Evolutionary conservation across 2,113 vertebrate genomes (phyloP).

Genomic region (Charadrius vociferus): DNA sequence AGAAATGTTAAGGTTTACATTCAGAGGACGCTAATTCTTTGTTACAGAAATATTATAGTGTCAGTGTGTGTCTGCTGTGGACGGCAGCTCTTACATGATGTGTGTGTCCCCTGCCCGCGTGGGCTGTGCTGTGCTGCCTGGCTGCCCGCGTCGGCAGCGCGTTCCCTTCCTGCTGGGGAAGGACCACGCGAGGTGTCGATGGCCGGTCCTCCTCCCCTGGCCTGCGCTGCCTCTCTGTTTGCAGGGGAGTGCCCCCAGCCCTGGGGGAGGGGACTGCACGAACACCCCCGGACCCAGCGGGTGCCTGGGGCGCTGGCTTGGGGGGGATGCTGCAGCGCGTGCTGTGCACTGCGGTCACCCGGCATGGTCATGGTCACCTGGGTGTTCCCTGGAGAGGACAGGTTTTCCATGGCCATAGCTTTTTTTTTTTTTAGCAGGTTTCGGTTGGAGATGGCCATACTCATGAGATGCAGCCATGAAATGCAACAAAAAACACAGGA

Average conservation of each 20-base stretch:
- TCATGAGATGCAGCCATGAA: neutral
- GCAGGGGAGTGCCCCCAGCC: neutral
- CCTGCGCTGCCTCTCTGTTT: neutral
- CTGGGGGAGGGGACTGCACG: neutral
- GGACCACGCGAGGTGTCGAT: neutral
- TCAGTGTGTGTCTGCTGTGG: neutral
- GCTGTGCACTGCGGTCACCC: neutral
- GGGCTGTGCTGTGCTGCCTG: too few species aligned
- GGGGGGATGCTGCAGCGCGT: neutral
- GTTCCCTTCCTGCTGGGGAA: neutral
- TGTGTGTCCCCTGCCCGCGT: neutral
- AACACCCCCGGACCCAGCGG: accelerated
- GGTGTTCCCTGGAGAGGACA: neutral
- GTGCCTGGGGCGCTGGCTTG: accelerated
- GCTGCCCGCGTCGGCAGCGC: accelerated
- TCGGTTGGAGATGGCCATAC: neutral
- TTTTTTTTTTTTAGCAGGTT: neutral
- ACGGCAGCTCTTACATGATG: neutral
- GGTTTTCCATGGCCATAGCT: neutral
- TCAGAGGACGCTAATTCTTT: neutral
- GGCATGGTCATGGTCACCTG: neutral
- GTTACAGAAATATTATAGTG: neutral
- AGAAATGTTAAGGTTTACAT: neutral
- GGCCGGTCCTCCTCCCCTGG: neutral
- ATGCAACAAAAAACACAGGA: neutral